phyloP scores from a whole-genome alignment of 2,888 invertebrate genomes.

The Margaritifera margaritifera region DNA sequence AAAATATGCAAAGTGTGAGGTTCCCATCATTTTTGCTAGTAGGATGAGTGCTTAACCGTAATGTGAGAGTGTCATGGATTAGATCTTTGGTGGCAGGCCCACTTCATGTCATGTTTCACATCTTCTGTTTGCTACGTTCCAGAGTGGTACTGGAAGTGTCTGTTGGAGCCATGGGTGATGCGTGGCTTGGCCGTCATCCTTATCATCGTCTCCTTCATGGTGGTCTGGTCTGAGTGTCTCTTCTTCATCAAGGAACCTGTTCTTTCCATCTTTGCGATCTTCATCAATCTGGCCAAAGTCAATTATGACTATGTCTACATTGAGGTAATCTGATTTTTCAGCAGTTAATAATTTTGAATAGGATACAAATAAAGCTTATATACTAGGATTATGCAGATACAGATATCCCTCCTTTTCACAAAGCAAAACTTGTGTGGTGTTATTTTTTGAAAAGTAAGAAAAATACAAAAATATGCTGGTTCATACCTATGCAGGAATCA shows the following conservation, averaged over 20 bases:
- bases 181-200: slow-evolving; percentile 79
- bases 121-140: slow-evolving; percentile 33
- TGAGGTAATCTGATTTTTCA: slow-evolving; percentile 79
- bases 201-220: slow-evolving; percentile 86
- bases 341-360: neutral
- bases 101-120: neutral
- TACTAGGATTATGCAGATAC: neutral
- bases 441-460: too few relatives aligned
- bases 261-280: slow-evolving; percentile 95
- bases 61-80: too few relatives aligned
- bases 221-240: slow-evolving; percentile 99
- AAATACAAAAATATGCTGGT: too few relatives aligned
- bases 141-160: slow-evolving; percentile 99
- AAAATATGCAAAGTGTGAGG: too few relatives aligned
- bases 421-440: neutral
- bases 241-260: slow-evolving; percentile 95
- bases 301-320: slow-evolving; percentile 94
- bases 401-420: neutral
- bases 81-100: too few relatives aligned
- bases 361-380: neutral
- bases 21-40: too few relatives aligned
- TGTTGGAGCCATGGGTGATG: slow-evolving; percentile 84
- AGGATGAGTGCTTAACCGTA: too few relatives aligned
- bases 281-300: slow-evolving; percentile 86
- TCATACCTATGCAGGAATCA: too few relatives aligned